Evolutionary conservation across 2,797 vertebrate species (phyloP).

Genomic region (Carapus acus): DNA sequence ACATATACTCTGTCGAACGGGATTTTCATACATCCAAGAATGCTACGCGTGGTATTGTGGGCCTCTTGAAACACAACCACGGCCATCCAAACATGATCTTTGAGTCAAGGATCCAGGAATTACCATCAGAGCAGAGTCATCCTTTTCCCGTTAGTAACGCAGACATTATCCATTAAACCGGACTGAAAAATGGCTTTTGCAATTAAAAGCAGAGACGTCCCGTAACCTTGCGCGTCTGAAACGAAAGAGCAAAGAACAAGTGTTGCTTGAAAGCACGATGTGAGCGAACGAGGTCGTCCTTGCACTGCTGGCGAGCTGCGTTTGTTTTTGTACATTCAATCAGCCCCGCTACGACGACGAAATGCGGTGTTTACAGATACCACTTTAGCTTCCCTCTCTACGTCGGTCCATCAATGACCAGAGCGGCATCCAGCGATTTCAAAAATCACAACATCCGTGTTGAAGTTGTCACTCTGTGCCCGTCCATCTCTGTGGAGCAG

Average conservation of each 20-base stretch:
- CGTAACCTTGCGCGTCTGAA: conserved; percentile 35
- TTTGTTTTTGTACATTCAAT: conserved; percentile 63
- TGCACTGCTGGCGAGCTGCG: conserved; percentile 27
- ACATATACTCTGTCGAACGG: background rate
- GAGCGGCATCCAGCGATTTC: background rate
- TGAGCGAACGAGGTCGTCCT: conserved; percentile 39
- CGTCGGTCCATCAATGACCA: conserved; percentile 19
- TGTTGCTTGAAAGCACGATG: conserved; percentile 38
- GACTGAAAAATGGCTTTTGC: conserved; percentile 51
- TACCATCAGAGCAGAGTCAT: conserved; percentile 1
- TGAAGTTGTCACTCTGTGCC: conserved; percentile 6
- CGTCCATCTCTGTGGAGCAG: conserved; percentile 1
- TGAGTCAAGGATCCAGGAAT: background rate
- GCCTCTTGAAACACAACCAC: conserved; percentile 4
- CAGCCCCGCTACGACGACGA: conserved; percentile 42
- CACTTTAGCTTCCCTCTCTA: conserved; percentile 17
- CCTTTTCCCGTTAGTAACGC: conserved; percentile 29
- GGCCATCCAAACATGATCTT: conserved; percentile 11
- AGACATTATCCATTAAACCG: conserved; percentile 5
- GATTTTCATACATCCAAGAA: conserved; percentile 13
- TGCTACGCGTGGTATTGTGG: conserved; percentile 22
- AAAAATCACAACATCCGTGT: conserved; percentile 29
- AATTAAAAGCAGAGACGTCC: conserved; percentile 37
- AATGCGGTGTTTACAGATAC: conserved; percentile 41
- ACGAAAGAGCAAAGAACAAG: conserved; percentile 31